phyloP scores from a whole-genome alignment of 2,797 vertebrate genomes.

The Mus spretus region DNA sequence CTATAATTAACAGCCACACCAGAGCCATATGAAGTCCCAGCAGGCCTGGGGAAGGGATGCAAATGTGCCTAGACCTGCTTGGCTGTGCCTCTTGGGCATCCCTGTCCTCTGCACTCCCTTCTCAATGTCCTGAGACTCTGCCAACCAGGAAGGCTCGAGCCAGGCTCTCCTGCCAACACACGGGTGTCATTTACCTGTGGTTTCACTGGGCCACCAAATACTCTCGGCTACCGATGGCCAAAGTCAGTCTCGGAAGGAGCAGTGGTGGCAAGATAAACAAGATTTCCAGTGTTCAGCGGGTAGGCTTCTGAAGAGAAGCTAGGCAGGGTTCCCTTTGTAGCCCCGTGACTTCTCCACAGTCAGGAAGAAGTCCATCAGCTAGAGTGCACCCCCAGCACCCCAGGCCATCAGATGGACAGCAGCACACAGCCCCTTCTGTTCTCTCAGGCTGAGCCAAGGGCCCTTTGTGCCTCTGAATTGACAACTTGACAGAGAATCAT shows the following conservation, averaged over 20 bases:
- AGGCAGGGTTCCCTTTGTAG: accelerated
- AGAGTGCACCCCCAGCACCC: background rate
- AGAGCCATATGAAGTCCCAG: background rate
- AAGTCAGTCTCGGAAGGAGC: background rate
- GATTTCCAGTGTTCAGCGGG: background rate
- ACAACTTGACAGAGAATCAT: background rate
- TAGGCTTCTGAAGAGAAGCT: background rate
- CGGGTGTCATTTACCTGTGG: accelerated
- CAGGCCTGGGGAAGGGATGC: accelerated
- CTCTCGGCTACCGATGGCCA: background rate
- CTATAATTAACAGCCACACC: background rate
- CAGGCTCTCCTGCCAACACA: background rate
- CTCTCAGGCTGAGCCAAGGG: background rate
- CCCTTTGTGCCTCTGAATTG: conserved; percentile 55
- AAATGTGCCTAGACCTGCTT: background rate
- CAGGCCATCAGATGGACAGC: background rate
- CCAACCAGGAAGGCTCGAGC: background rate
- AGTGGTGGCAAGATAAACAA: background rate
- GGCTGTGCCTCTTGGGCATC: background rate
- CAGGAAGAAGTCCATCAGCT: background rate
- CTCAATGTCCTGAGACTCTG: background rate
- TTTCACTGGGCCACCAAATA: background rate
- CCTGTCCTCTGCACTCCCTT: background rate
- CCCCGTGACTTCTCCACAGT: accelerated
- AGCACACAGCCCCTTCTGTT: conserved; percentile 65